Evolutionary conservation across 2,113 vertebrate genomes (phyloP).

Genomic region (Dasypus novemcinctus): DNA sequence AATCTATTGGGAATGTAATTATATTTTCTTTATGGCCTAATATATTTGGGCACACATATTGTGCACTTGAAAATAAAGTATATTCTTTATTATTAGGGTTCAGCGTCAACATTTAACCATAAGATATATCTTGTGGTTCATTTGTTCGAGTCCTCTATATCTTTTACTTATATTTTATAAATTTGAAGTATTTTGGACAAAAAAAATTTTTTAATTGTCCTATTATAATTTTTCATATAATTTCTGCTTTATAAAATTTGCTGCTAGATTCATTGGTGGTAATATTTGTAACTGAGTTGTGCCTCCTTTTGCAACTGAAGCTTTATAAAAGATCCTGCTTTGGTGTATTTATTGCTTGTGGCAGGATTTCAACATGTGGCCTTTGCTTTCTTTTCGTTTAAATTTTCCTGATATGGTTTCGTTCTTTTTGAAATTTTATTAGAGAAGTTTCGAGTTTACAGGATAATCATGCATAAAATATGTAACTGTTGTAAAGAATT

Average conservation of each 20-base stretch:
- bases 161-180: background rate
- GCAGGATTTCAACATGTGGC: background rate
- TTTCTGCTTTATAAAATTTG: background rate
- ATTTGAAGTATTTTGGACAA: background rate
- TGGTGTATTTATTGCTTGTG: background rate
- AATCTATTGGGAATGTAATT: background rate
- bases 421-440: background rate
- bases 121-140: background rate
- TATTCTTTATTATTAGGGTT: background rate
- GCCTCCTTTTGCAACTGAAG: background rate
- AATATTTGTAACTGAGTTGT: background rate
- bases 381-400: background rate
- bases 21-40: background rate
- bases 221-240: background rate
- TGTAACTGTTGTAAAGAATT: background rate
- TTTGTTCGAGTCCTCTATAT: background rate
- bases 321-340: background rate
- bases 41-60: background rate
- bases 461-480: too few relatives aligned
- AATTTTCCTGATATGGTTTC: background rate
- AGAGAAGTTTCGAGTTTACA: too few relatives aligned
- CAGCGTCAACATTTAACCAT: background rate
- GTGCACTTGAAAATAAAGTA: background rate
- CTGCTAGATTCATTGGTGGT: background rate
- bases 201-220: background rate